These are phyloP conservation scores for Eristalinus aeneus DNA, from an alignment of 2,888 invertebrate genomes.

Conservation along the genomic window DNA sequence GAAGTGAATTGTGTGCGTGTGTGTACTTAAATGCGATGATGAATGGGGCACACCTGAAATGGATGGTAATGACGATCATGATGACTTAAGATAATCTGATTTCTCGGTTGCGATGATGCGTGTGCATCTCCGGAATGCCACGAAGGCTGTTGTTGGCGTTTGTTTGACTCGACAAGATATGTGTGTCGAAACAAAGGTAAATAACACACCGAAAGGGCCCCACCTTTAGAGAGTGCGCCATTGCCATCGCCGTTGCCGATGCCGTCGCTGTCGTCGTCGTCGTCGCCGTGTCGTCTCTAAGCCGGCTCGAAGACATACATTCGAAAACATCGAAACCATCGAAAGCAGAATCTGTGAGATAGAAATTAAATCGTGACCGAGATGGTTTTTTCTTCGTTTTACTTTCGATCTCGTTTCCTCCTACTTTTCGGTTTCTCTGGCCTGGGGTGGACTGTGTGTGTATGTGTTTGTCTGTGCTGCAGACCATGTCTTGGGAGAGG, in stretches of 20 bases:
- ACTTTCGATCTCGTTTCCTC: slow-evolving; percentile 59
- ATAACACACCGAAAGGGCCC: slow-evolving; percentile 56
- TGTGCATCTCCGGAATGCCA: slow-evolving; percentile 60
- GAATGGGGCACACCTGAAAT: slow-evolving; percentile 69
- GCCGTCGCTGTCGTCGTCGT: neutral
- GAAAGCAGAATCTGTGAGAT: slow-evolving; percentile 55
- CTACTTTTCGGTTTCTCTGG: neutral
- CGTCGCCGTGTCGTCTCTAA: too few relatives aligned
- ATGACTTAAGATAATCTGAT: slow-evolving; percentile 66
- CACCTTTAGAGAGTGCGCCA: slow-evolving; percentile 48
- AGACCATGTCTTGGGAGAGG: slow-evolving; percentile 9
- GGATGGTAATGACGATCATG: slow-evolving; percentile 52
- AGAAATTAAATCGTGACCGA: slow-evolving; percentile 70
- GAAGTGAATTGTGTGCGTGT: slow-evolving; percentile 13
- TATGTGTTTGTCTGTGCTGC: neutral
- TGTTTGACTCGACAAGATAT: slow-evolving; percentile 56
- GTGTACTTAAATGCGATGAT: slow-evolving; percentile 56
- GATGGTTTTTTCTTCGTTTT: slow-evolving; percentile 46
- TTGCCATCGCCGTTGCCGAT: neutral
- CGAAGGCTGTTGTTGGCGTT: slow-evolving; percentile 47
- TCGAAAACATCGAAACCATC: neutral
- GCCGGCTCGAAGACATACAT: neutral
- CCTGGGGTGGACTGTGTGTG: neutral
- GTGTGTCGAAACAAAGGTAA: slow-evolving; percentile 67
- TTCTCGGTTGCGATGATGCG: slow-evolving; percentile 65